Evolutionary conservation across 1,140 invertebrate species (phyloP), one percentile per base, ranked within the genome.

Genomic region (Stegodyphus mimosarum): DNA sequence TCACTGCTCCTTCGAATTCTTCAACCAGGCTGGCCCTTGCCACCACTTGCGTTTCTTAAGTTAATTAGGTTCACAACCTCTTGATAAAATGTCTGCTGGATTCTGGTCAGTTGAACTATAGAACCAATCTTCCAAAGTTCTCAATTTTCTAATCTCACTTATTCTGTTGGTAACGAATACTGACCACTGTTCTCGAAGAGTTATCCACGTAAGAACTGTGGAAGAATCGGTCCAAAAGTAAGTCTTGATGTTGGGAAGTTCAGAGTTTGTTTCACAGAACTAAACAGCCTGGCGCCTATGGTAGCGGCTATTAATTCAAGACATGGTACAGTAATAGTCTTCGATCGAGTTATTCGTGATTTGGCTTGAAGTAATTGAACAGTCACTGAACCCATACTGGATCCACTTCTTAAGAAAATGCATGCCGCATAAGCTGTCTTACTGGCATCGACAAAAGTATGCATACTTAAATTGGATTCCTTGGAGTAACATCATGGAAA

Each of bases 171-270:
- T n/a, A 15, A 86, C 74, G 48, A 86, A 86, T 10, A 78, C 66
- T 50, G 67, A 76, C 75, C 75, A 72, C n/a, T 18, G 15, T 53
- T 86, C 63, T 63, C 66, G 6, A 4, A 67, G 48, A 6, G 17
- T 52, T 17, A 86, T 86, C 83, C 75, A 86, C 6, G 74, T 49
- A 5, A 86, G 18, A 11, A 78, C 83, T 13, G 74, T 85, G 0
- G 67, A 52, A 10, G 80, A 77, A 49, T 84, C 72, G 1, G 66
- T 77, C 83, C 83, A 77, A 77, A 77, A 85, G 53, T 70, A 74
- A 48, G n/a, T 53, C 0, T 75, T 18, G 10, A 48, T 67, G 49
- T 72, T 33, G 10, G 18, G 4, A 6, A 48, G n/a, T 71, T 60
- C 10, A 86, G 15, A 55, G 17, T 18, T 10, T n/a, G 33, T 6